Base-by-base conservation (phyloP, 2,888 invertebrate species). In the Molanna angustata region DNA sequence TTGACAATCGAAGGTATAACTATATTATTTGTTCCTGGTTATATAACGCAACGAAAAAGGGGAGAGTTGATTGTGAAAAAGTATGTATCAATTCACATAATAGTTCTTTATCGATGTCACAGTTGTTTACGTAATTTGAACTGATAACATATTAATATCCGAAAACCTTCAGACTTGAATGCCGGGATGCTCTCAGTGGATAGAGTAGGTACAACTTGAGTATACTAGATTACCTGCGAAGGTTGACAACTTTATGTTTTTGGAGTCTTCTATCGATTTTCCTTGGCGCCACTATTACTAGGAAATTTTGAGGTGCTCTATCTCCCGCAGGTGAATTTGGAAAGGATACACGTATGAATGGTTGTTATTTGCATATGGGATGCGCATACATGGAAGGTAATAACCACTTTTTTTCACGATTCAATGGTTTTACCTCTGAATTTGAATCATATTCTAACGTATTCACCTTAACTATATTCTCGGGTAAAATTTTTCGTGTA, bases 331-430 rank as follows among this genome's bases (percentile, higher is more conserved):
- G 48, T 53, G 35, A 41, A 53, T 55, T 44, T 35, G 43, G 54
- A 54, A n/a, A 49, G 52, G 57, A 54, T 52, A 33, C 53, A 51
- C 53, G 53, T 57, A 57, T 53, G 57, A 53, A 57, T 54, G 50
- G 57, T 32, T 44, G 39, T 40, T 53, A 57, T 57, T 57, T 57
- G 57, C 57, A 57, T 57, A 57, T 40, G 53, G 53, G 53, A 52
- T 49, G 56, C 49, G 51, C 45, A 44, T 57, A 41, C 42, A 47
- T 47, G 53, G 19, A n/a, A 33, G 35, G 35, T 39, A 27, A 35
- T 41, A 42, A 49, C 56, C 44, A 50, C 40, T 49, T 56, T 52
- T 51, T 52, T 41, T 41, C 19, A 42, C 45, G 33, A 46, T 40
- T 39, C 40, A 41, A 42, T 40, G 21, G 41, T 22, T 33, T 17